Percentiles rank a stretch among this genome's conserved stretches.
Evolutionary conservation across 1,140 invertebrate genomes (phyloP).

Genomic region (Pseudomyrmex flavicornis): DNA sequence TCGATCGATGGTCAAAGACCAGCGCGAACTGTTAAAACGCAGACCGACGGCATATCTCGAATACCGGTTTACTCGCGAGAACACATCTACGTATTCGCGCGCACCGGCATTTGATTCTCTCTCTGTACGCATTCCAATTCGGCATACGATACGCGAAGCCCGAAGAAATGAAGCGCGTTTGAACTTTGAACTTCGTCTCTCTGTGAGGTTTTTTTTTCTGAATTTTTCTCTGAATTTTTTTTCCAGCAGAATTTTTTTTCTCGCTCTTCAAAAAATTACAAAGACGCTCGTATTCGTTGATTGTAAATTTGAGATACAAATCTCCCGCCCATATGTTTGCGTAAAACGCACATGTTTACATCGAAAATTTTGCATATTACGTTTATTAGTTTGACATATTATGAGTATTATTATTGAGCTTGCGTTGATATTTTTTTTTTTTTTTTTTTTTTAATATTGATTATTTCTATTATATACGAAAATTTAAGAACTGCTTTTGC

Average conservation of each 20-base stretch:
- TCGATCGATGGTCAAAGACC: background rate
- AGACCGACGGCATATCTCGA: constrained; percentile 12
- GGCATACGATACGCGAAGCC: background rate
- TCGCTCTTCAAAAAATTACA: background rate
- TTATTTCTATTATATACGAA: background rate
- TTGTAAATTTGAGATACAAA: background rate
- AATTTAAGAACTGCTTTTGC: constrained; percentile 17
- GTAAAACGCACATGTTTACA: constrained; percentile 29
- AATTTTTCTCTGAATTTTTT: too few relatives aligned
- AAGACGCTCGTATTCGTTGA: background rate
- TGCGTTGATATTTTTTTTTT: too few relatives aligned
- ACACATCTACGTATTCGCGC: background rate
- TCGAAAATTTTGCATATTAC: background rate
- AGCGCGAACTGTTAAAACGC: constrained; percentile 4
- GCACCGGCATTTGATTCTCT: background rate
- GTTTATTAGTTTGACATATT: background rate
- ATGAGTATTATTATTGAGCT: background rate
- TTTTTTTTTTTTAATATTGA: background rate
- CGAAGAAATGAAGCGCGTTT: background rate
- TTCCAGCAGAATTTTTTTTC: too few relatives aligned
- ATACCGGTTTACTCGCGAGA: constrained; percentile 23
- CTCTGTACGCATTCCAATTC: background rate
- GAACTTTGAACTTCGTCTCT: background rate
- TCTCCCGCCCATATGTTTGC: background rate
- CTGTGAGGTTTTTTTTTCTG: too few relatives aligned